phyloP scores from a whole-genome alignment of 2,888 invertebrate species.

The Muscina levida region DNA sequence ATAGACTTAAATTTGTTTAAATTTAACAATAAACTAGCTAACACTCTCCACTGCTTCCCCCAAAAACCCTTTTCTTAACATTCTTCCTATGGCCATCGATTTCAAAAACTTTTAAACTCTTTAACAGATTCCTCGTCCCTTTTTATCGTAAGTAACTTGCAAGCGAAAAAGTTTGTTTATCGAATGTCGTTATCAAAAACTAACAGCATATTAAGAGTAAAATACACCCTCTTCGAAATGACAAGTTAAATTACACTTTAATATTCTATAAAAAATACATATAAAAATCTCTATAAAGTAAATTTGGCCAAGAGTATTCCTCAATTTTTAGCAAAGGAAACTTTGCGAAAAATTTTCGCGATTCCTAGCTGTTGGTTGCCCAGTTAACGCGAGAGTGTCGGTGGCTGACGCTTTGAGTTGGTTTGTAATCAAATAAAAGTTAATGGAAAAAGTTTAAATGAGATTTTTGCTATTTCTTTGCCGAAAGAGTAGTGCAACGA shows the following conservation, averaged over 20 bases:
- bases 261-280: slow-evolving; percentile 40
- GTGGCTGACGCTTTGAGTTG: slow-evolving; percentile 7
- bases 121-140: no score
- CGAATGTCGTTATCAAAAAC: slow-evolving; percentile 33
- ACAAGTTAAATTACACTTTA: slow-evolving; percentile 49
- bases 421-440: slow-evolving; percentile 61
- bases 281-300: not conserved
- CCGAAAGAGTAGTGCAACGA: not conserved
- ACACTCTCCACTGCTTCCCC: no score
- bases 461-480: slow-evolving; percentile 59
- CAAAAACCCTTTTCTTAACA: no score
- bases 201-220: slow-evolving; percentile 12
- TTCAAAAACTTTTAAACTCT: no score
- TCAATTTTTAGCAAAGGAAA: slow-evolving; percentile 8
- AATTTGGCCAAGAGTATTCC: not conserved
- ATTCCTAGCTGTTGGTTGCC: not conserved
- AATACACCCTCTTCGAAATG: not conserved
- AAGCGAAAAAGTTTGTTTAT: slow-evolving; percentile 11
- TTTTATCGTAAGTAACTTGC: no score
- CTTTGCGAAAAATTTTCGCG: not conserved
- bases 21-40: no score
- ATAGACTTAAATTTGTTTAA: no score
- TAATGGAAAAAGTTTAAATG: slow-evolving; percentile 66
- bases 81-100: no score
- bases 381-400: slow-evolving; percentile 8